Conservation (phyloP, 2,113 vertebrate species). For the Mesocricetus auratus region DNA sequence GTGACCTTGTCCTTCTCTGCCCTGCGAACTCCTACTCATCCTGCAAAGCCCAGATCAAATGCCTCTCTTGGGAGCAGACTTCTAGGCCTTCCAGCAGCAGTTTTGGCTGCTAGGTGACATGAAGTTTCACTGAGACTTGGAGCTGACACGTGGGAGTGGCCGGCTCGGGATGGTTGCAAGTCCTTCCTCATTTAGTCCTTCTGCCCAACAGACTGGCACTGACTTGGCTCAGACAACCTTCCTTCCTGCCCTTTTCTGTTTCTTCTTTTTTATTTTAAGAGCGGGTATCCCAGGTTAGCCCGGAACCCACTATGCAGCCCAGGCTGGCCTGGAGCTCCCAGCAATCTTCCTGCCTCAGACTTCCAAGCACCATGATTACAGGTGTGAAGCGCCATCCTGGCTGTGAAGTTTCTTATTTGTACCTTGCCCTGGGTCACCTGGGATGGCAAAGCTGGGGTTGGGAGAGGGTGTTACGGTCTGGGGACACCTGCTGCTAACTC, state of each 20-base stretch:
- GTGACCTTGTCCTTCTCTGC: not conserved
- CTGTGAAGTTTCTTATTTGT: not conserved
- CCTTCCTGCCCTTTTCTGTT: not conserved
- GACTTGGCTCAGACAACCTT: not conserved
- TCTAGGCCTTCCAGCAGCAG: not conserved
- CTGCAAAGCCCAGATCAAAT: conserved; percentile 14
- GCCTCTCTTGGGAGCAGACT: not conserved
- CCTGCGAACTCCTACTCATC: conserved; percentile 33
- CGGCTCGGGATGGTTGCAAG: not conserved
- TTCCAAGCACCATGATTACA: not conserved
- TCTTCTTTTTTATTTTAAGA: not conserved
- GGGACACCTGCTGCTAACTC: not conserved
- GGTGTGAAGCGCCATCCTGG: too few species aligned
- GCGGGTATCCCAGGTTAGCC: not conserved
- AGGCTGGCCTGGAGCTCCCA: not conserved
- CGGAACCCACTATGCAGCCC: not conserved
- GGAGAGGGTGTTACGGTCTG: not conserved
- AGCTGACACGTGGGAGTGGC: not conserved
- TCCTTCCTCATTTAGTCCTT: not conserved
- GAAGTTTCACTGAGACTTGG: not conserved
- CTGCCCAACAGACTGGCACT: not conserved
- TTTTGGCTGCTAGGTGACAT: not conserved
- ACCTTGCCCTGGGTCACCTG: not conserved
- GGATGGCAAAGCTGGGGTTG: not conserved
- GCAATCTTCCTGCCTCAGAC: not conserved